Base-by-base conservation (phyloP, 92 coral and sea anemone genomes). In the Heteractis magnifica region DNA sequence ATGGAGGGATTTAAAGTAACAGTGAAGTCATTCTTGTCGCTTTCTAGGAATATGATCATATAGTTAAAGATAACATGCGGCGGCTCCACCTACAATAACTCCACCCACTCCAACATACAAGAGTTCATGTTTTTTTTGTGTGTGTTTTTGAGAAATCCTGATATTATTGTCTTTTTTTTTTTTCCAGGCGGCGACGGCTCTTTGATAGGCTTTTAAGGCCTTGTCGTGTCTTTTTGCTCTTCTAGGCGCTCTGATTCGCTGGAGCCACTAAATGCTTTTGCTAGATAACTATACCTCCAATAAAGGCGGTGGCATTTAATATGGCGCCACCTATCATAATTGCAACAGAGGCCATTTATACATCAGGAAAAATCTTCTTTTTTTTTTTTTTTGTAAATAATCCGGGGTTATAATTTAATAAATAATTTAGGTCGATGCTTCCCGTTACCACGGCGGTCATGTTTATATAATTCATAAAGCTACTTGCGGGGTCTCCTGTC, bases 171-270 rank as follows among this genome's bases (percentile, higher is more conserved):
- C 56, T 49, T 21, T 21, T 70, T 52, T 4, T n/a, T 80, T 13
- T 11, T 65, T 9, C 75, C 76, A 80, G 1, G n/a, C 11, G 4
- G 58, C 84, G 16, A 26, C 10, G 58, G 34, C 84, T 41, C 19
- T 23, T 19, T 80, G 84, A 16, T 80, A 80, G 34, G 64, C 34
- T 19, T 80, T 58, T 8, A 65, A 58, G 14, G 75, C 81, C 49
- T 55, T 62, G 68, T 79, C 88, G 77, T 84, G 88, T n/a, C 88
- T 68, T 84, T 52, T 52, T 51, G 49, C 68, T 84, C 88, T 48
- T 65, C 87, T 34, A 79, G 20, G 49, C 26, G 5, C 26, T 56
- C 71, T 14, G 48, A 41, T 3, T 10, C 6, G 18, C 13, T 49
- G 4, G 2, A 2, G 14, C 82, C 82, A 6, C 83, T 49, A 4